Evolutionary conservation across 2,113 vertebrate species (phyloP).

Genomic region (Mobula hypostoma): DNA sequence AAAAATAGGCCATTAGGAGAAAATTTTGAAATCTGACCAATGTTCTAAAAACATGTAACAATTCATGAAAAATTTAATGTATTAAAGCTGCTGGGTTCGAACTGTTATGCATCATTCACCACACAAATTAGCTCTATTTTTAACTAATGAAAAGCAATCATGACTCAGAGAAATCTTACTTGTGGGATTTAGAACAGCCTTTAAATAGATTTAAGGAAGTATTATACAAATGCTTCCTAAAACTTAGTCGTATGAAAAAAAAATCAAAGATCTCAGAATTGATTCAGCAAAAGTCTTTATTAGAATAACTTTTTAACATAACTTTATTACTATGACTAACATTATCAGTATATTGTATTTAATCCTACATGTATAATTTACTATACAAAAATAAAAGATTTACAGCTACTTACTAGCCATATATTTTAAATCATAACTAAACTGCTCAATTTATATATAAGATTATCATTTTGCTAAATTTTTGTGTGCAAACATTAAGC

Average conservation of each 20-base stretch:
- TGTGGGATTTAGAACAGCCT: neutral
- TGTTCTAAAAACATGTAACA: neutral
- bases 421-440: constrained; percentile 33
- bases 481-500: constrained; percentile 37
- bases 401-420: constrained; percentile 30
- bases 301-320: constrained; percentile 74
- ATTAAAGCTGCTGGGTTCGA: neutral
- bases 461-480: constrained; percentile 9
- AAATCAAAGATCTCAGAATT: constrained; percentile 69
- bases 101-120: neutral
- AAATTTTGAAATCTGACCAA: neutral
- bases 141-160: neutral
- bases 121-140: neutral
- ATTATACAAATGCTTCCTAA: neutral
- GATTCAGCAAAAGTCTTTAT: constrained; percentile 83
- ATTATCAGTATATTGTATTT: constrained; percentile 22
- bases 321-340: constrained; percentile 40
- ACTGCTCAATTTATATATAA: constrained; percentile 21
- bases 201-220: constrained; percentile 2
- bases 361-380: constrained; percentile 34
- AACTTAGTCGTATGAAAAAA: constrained; percentile 47
- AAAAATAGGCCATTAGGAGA: neutral
- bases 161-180: neutral
- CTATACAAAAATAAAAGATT: constrained; percentile 38
- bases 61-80: constrained; percentile 8